These are phyloP conservation scores for Dasyurus viverrinus DNA, from an alignment of 2,113 vertebrate genomes.

Conservation along the genomic window DNA sequence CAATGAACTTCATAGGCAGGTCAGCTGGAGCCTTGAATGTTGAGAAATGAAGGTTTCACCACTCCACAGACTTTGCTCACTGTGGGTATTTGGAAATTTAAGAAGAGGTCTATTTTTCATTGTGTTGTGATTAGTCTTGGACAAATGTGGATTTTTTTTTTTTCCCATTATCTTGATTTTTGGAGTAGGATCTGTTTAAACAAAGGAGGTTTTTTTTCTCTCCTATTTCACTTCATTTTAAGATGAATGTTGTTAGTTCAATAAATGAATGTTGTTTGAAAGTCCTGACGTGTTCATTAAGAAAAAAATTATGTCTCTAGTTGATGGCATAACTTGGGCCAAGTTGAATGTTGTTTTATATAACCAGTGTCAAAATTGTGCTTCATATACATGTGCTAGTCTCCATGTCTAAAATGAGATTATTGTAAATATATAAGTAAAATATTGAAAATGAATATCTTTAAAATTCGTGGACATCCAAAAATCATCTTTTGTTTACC, in stretches of 20 bases:
- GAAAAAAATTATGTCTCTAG: not conserved
- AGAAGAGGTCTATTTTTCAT: not conserved
- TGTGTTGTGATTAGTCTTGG: not conserved
- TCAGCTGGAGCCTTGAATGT: not conserved
- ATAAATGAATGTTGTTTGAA: not conserved
- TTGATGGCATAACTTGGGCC: not conserved
- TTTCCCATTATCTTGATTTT: not conserved
- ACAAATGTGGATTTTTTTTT: not conserved
- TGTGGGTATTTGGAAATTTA: not conserved
- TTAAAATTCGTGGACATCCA: not conserved
- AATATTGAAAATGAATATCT: not conserved
- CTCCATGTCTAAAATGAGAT: not conserved
- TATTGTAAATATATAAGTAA: not conserved
- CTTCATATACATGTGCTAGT: not conserved
- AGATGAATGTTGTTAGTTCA: not conserved
- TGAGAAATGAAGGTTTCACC: not conserved
- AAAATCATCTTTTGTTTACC: not conserved
- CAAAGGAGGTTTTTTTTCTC: not conserved
- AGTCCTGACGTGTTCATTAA: not conserved
- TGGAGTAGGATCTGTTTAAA: not conserved
- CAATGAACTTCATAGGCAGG: not conserved
- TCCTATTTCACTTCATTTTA: not conserved
- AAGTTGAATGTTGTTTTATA: not conserved
- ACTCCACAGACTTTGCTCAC: not conserved
- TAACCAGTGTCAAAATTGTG: not conserved